Evolutionary conservation across 2,888 invertebrate species (phyloP).

Genomic region (Scaptomyza flava): DNA sequence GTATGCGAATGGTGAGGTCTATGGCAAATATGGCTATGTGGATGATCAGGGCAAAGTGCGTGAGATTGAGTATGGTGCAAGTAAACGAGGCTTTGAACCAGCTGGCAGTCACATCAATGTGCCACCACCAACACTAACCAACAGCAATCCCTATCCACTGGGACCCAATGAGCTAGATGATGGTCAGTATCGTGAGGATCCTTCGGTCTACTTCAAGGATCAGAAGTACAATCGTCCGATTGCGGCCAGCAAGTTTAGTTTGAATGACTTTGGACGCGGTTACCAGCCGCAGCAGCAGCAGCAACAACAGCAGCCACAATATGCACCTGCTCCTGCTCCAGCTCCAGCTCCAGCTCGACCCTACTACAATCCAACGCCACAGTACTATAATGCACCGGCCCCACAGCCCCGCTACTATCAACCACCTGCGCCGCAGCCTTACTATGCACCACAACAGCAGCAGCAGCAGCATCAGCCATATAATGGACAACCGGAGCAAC

Average conservation of each 20-base stretch:
- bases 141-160: constrained; percentile 85
- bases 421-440: constrained; percentile 81
- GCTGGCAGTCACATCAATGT: constrained; percentile 90
- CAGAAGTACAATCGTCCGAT: constrained; percentile 86
- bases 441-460: constrained; percentile 76
- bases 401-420: constrained; percentile 79
- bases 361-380: constrained; percentile 68
- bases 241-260: constrained; percentile 82
- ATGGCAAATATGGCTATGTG: constrained; percentile 95
- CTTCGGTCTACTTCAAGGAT: constrained; percentile 90
- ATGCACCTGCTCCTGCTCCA: constrained; percentile 58
- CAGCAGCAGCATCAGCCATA: constrained; percentile 81
- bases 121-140: constrained; percentile 92
- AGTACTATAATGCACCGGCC: constrained; percentile 80
- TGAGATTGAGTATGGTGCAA: constrained; percentile 94
- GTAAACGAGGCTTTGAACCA: constrained; percentile 92
- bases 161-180: constrained; percentile 90
- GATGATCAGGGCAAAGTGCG: constrained; percentile 90
- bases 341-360: constrained; percentile 65
- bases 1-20: constrained; percentile 92
- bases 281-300: constrained; percentile 54
- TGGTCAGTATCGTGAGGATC: constrained; percentile 94
- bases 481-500: constrained; percentile 86
- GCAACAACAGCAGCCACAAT: constrained; percentile 63
- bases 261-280: constrained; percentile 81